A percentile compares a stretch with the other conserved stretches of the same genome.
These are phyloP conservation scores for Tetrapedia diversipes DNA, from an alignment of 2,888 invertebrate species.

Conservation along the genomic window DNA sequence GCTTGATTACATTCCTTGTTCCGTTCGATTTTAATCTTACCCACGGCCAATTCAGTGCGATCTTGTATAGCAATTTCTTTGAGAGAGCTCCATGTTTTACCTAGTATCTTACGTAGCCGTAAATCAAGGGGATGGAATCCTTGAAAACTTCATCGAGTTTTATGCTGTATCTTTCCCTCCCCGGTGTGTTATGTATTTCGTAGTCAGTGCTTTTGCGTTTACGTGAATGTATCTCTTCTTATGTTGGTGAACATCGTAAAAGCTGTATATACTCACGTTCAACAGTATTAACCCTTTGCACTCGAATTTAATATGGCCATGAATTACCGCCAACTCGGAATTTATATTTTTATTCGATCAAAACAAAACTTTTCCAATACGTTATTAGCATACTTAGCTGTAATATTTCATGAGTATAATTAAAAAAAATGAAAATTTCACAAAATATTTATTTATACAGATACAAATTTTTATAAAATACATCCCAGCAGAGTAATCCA, in stretches of 20 bases:
- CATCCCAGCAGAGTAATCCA: too few relatives aligned
- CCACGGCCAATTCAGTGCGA: conserved; percentile 3
- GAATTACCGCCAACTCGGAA: too few relatives aligned
- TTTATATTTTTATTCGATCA: too few relatives aligned
- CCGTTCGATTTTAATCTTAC: conserved; percentile 33
- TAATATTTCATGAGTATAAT: too few relatives aligned
- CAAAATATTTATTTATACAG: too few relatives aligned
- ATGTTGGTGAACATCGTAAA: not conserved
- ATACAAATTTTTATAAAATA: too few relatives aligned
- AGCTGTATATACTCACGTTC: too few relatives aligned
- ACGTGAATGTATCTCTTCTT: conserved; percentile 25
- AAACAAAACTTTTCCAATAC: too few relatives aligned
- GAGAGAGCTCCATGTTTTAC: conserved; percentile 40
- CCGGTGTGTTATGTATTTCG: conserved; percentile 34
- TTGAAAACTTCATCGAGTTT: conserved; percentile 48
- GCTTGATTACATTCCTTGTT: conserved; percentile 13
- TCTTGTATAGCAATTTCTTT: not conserved
- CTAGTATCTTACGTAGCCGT: conserved; percentile 27
- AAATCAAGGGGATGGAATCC: conserved; percentile 54
- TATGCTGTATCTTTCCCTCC: conserved; percentile 6
- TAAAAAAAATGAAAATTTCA: too few relatives aligned
- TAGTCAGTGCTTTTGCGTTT: conserved; percentile 13
- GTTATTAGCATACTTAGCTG: too few relatives aligned
- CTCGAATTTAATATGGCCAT: too few relatives aligned
- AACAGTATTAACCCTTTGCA: too few relatives aligned